Evolutionary conservation across 2,113 vertebrate species (phyloP).

Genomic region (Tachysurus fulvidraco): DNA sequence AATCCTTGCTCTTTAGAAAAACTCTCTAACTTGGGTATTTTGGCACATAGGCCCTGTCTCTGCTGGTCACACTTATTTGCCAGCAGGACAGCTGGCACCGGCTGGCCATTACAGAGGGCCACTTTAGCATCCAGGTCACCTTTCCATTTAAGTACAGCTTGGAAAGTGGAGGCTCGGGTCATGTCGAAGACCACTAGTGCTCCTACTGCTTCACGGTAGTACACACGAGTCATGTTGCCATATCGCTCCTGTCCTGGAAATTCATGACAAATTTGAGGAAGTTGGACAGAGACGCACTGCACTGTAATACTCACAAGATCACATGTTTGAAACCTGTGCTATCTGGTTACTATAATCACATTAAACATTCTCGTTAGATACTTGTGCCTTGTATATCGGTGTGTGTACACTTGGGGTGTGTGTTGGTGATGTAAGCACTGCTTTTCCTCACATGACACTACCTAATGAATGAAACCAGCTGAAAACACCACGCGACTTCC

Average conservation of each 20-base stretch:
- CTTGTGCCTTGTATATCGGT: not conserved
- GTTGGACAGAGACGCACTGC: not conserved
- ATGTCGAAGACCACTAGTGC: conserved; percentile 82
- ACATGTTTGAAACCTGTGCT: not conserved
- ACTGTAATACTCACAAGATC: conserved; percentile 1
- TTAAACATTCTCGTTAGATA: conserved; percentile 9
- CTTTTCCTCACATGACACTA: conserved; percentile 66
- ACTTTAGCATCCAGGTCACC: conserved; percentile 80
- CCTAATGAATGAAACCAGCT: conserved; percentile 62
- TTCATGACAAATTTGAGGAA: not conserved
- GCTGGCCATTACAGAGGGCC: conserved; percentile 71
- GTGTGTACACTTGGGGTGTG: not conserved
- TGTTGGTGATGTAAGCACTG: not conserved
- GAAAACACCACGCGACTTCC: conserved; percentile 63
- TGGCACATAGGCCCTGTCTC: conserved; percentile 68
- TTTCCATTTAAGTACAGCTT: conserved; percentile 81
- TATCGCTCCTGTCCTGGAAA: conserved; percentile 80
- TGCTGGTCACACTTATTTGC: conserved; percentile 80
- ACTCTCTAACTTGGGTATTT: conserved; percentile 73
- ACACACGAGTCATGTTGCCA: conserved; percentile 82
- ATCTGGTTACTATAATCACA: conserved; percentile 11
- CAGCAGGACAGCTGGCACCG: conserved; percentile 75
- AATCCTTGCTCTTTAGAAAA: conserved; percentile 76
- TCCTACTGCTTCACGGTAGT: conserved; percentile 80
- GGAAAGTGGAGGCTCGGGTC: conserved; percentile 77